Conservation (phyloP, 2,797 vertebrate genomes). For the Antennarius maculatus region DNA sequence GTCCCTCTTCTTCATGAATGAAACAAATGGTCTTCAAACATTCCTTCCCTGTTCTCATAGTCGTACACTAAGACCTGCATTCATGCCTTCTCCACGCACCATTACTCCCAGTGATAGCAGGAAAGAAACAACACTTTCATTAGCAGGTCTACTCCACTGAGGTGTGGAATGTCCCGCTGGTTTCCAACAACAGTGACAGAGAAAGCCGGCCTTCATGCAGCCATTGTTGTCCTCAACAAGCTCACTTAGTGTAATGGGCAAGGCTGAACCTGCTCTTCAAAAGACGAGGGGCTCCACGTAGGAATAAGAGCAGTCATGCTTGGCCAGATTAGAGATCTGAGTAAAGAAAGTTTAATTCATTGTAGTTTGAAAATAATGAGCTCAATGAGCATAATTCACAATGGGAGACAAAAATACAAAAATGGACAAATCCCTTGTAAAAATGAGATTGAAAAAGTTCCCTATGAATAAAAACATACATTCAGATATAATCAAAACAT, state of each 20-base stretch:
- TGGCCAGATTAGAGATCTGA: slow-evolving; percentile 67
- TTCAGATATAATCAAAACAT: background rate
- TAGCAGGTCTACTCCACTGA: slow-evolving; percentile 71
- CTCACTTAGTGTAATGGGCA: slow-evolving; percentile 78
- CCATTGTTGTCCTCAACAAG: slow-evolving; percentile 76
- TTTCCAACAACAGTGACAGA: slow-evolving; percentile 70
- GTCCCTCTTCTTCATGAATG: slow-evolving; percentile 63
- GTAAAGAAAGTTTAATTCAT: slow-evolving; percentile 60
- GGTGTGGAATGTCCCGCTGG: slow-evolving; percentile 77
- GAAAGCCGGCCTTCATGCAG: slow-evolving; percentile 67
- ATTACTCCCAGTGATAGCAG: slow-evolving; percentile 78
- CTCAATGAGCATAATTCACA: slow-evolving; percentile 55
- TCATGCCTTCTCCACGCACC: slow-evolving; percentile 77
- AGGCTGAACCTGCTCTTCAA: slow-evolving; percentile 61
- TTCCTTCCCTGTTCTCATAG: slow-evolving; percentile 67
- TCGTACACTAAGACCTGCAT: slow-evolving; percentile 71
- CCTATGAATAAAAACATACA: background rate
- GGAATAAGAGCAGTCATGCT: slow-evolving; percentile 76
- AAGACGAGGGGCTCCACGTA: slow-evolving; percentile 58
- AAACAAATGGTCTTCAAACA: slow-evolving; percentile 65
- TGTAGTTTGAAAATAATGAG: slow-evolving; percentile 62
- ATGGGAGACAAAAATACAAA: slow-evolving; percentile 38
- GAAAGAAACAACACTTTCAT: slow-evolving; percentile 81
- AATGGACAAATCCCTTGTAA: slow-evolving; percentile 37
- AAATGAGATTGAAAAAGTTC: slow-evolving; percentile 10